A percentile compares a stretch with the other conserved stretches of the same genome.
Evolutionary conservation across 2,888 invertebrate genomes (phyloP).

Genomic region (Mellilla xanthometata): DNA sequence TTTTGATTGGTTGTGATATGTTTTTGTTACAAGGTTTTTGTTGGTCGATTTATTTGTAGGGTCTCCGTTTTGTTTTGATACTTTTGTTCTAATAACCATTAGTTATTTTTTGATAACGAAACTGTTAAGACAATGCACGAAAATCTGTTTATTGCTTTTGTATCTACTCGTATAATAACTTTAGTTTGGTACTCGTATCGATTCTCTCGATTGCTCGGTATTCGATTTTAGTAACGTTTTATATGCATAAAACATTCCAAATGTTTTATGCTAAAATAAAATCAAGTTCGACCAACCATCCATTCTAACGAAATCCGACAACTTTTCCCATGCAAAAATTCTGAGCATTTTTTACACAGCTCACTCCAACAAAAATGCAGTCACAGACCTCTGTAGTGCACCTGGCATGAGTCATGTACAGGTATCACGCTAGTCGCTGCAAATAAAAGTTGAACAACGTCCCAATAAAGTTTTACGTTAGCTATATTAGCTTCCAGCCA

Average conservation of each 20-base stretch:
- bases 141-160: no score
- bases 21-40: not conserved
- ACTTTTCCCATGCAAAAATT: not conserved
- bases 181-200: no score
- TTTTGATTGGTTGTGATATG: constrained; percentile 1
- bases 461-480: constrained; percentile 30
- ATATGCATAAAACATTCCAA: no score
- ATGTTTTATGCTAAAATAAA: no score
- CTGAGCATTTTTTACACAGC: not conserved
- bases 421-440: constrained; percentile 20
- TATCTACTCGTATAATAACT: no score
- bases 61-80: no score
- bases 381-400: constrained; percentile 9
- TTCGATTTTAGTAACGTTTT: no score
- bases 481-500: constrained; percentile 21
- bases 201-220: no score
- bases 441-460: constrained; percentile 25
- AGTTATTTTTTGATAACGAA: no score
- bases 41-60: not conserved
- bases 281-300: no score
- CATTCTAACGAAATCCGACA: not conserved
- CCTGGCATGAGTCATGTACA: constrained; percentile 19
- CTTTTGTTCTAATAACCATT: no score
- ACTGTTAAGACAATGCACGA: no score
- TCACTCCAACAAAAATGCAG: not conserved